Conservation (phyloP, 2,888 invertebrate genomes). For the Aromia moschata region DNA sequence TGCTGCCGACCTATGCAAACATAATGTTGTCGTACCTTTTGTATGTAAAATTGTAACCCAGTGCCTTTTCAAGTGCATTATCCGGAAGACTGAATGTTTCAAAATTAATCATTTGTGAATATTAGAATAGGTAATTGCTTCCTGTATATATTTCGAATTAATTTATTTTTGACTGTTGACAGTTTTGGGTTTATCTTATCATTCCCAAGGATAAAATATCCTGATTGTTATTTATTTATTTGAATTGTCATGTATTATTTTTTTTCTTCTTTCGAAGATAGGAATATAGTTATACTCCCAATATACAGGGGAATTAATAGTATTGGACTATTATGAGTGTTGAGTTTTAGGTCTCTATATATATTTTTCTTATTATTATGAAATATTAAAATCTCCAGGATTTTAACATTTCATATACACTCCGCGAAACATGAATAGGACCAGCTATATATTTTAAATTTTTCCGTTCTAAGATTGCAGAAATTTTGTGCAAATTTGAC, state of each 20-base stretch:
- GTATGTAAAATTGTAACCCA: constrained; percentile 16
- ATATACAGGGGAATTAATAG: too few relatives aligned
- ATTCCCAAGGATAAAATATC: constrained; percentile 54
- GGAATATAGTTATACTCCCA: constrained; percentile 8
- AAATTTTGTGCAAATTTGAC: too few relatives aligned
- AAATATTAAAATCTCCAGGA: too few relatives aligned
- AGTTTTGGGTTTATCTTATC: constrained; percentile 51
- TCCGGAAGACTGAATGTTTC: constrained; percentile 48
- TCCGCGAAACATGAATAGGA: too few relatives aligned
- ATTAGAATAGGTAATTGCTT: constrained; percentile 40
- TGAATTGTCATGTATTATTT: constrained; percentile 28
- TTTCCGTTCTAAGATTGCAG: too few relatives aligned
- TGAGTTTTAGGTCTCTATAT: too few relatives aligned
- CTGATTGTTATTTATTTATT: constrained; percentile 46
- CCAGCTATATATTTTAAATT: too few relatives aligned
- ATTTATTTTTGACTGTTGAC: constrained; percentile 52
- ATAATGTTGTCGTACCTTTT: neutral
- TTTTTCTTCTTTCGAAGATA: constrained; percentile 23
- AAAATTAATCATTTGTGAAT: constrained; percentile 42
- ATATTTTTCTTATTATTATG: too few relatives aligned
- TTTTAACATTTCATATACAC: too few relatives aligned
- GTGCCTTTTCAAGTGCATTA: constrained; percentile 46
- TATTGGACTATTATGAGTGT: too few relatives aligned
- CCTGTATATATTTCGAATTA: constrained; percentile 49
- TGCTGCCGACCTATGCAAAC: too few relatives aligned